Conservation (phyloP, 2,888 invertebrate species). For the Dioctria rufipes region DNA sequence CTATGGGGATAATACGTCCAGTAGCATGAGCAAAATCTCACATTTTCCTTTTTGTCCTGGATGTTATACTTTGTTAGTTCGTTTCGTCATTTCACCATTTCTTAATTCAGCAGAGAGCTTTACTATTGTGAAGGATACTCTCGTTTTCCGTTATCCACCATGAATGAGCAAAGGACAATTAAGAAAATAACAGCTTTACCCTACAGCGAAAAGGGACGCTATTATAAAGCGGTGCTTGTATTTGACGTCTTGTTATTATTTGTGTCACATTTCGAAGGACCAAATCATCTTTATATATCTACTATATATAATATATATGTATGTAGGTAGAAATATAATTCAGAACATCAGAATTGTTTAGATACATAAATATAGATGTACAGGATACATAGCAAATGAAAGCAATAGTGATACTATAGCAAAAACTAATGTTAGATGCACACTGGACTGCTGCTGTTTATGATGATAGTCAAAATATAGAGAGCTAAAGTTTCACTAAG, state of each 20-base stretch:
- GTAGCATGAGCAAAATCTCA: not conserved
- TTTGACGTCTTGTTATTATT: not conserved
- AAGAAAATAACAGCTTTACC: conserved; percentile 4
- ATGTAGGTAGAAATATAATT: too few species aligned
- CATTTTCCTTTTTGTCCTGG: not conserved
- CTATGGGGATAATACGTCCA: not conserved
- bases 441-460: not conserved
- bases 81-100: not conserved
- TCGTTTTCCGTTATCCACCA: not conserved
- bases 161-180: not conserved
- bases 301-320: too few species aligned
- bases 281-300: not conserved
- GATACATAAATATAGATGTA: too few species aligned
- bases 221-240: not conserved
- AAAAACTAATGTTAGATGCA: too few species aligned
- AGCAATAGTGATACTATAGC: too few species aligned
- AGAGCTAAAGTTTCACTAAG: not conserved
- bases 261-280: not conserved
- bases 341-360: too few species aligned
- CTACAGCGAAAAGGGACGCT: not conserved
- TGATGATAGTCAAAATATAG: not conserved
- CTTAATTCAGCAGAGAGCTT: not conserved
- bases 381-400: too few species aligned
- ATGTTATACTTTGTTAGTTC: not conserved
- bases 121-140: not conserved